Conservation (phyloP, 2,113 vertebrate species). For the Ramphastos sulfuratus region DNA sequence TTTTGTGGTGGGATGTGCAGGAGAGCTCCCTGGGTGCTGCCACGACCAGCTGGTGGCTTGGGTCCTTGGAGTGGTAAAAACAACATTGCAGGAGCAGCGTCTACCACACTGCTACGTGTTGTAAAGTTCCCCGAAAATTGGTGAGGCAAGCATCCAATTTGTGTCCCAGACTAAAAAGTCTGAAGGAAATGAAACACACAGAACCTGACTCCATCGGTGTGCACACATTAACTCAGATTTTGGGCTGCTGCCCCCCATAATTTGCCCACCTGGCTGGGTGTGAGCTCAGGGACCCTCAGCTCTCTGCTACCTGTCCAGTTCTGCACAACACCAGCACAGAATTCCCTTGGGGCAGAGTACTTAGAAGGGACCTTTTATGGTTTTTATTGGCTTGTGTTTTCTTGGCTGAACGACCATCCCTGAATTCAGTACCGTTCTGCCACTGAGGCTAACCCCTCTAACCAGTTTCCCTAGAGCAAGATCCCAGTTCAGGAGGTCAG, state of each 20-base stretch:
- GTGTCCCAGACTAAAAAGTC: neutral
- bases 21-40: neutral
- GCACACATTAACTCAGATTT: rapidly evolving
- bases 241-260: neutral
- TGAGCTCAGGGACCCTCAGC: neutral
- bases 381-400: neutral
- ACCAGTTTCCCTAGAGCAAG: neutral
- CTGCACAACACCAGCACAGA: rapidly evolving
- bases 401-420: neutral
- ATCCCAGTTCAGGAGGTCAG: constrained; percentile 46
- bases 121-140: neutral
- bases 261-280: neutral
- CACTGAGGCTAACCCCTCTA: neutral
- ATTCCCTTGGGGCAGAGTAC: neutral
- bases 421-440: neutral
- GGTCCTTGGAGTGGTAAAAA: neutral
- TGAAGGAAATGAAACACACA: constrained; percentile 31
- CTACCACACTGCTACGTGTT: neutral
- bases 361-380: neutral
- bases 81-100: neutral
- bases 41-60: rapidly evolving
- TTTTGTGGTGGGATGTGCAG: neutral
- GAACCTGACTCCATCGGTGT: neutral
- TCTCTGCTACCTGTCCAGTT: neutral
- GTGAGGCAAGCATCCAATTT: neutral